These are phyloP conservation scores for Ctenodactylus gundi DNA, from an alignment of 2,113 vertebrate species.

Conservation along the genomic window DNA sequence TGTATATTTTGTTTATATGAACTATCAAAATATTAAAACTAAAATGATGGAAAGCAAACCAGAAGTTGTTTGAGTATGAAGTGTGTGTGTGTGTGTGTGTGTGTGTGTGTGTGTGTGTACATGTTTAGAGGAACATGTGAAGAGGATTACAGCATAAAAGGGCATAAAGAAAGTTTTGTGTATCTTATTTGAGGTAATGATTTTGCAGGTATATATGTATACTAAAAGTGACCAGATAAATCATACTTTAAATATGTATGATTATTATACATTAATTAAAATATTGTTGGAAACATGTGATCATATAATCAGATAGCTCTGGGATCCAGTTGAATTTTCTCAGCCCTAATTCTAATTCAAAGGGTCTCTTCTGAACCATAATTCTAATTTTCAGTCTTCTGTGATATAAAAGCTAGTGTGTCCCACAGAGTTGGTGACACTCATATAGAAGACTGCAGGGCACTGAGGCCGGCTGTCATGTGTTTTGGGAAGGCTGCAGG, in stretches of 20 bases:
- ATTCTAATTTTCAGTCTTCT: neutral
- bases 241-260: neutral
- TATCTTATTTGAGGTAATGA: neutral
- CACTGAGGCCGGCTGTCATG: neutral
- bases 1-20: neutral
- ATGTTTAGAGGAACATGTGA: neutral
- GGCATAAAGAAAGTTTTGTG: neutral
- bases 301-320: neutral
- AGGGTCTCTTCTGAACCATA: neutral
- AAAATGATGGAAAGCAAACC: neutral
- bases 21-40: neutral
- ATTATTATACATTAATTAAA: neutral
- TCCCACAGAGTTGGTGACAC: neutral
- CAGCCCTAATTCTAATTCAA: neutral
- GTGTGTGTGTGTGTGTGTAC: neutral
- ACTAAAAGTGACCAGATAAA: neutral
- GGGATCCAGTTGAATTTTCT: neutral
- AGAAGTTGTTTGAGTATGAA: neutral
- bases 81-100: neutral
- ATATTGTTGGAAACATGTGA: neutral
- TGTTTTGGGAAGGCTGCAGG: neutral
- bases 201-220: neutral
- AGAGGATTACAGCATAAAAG: neutral
- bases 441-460: neutral
- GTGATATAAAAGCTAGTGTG: fast-evolving